Conservation (phyloP, 1,140 invertebrate species). For the Batillaria attramentaria region DNA sequence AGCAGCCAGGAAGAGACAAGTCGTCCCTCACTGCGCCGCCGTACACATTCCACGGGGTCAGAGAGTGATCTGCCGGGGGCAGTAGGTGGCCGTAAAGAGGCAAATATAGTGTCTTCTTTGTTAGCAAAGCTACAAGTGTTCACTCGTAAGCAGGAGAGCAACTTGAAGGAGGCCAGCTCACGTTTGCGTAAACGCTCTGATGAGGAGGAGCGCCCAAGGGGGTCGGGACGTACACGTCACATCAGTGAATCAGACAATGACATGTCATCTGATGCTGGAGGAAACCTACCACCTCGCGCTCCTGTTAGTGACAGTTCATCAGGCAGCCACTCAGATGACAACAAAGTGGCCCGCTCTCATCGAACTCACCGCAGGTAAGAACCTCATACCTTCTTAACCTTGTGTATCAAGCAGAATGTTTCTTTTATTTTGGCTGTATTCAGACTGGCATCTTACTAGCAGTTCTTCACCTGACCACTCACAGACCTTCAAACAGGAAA, state of each 20-base stretch:
- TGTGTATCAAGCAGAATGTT: too few species aligned
- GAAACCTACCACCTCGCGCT: constrained; percentile 36
- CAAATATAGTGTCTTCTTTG: constrained; percentile 45
- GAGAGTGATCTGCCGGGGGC: constrained; percentile 38
- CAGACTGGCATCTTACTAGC: too few species aligned
- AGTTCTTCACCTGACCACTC: too few species aligned
- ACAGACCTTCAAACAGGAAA: background rate
- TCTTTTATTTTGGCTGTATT: too few species aligned
- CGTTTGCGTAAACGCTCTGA: constrained; percentile 20
- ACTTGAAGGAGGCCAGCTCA: constrained; percentile 30
- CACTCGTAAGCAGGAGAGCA: constrained; percentile 46
- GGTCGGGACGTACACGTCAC: constrained; percentile 39
- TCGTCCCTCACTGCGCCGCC: constrained; percentile 16
- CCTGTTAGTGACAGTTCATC: constrained; percentile 52
- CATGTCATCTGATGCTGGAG: constrained; percentile 34
- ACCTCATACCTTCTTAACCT: too few species aligned
- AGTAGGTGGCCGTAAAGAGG: constrained; percentile 20
- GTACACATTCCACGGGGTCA: constrained; percentile 46
- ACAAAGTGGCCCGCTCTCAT: constrained; percentile 31
- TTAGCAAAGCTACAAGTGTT: constrained; percentile 51
- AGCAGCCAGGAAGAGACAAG: constrained; percentile 41
- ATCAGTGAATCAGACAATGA: constrained; percentile 53
- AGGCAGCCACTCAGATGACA: constrained; percentile 56
- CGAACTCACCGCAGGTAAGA: constrained; percentile 53
- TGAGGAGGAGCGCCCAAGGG: background rate